Evolutionary conservation across 1,140 invertebrate genomes (phyloP).

Genomic region (Triops longicaudatus): DNA sequence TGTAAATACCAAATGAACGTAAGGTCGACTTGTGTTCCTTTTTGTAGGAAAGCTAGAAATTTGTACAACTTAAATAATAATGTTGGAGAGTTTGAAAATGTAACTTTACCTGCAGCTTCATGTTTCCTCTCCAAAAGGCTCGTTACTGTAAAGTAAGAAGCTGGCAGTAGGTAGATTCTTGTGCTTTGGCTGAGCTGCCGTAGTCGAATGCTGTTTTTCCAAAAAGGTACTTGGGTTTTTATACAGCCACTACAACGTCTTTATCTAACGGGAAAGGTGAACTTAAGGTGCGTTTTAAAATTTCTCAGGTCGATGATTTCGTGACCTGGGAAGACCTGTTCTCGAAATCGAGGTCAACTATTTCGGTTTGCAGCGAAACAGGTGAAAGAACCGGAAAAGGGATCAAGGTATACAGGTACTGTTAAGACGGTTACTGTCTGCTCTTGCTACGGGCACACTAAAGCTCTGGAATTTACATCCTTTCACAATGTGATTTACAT

Average conservation of each 20-base stretch:
- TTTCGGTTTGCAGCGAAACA: not conserved
- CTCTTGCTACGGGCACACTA: not conserved
- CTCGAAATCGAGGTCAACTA: not conserved
- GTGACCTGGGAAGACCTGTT: not conserved
- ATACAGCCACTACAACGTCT: not conserved
- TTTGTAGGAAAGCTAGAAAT: too few species aligned
- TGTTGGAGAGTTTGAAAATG: not conserved
- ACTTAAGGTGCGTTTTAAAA: not conserved
- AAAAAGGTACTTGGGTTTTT: not conserved
- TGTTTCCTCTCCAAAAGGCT: not conserved
- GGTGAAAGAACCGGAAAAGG: constrained; percentile 13
- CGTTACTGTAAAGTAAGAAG: not conserved
- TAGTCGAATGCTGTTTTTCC: not conserved
- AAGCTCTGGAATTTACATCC: not conserved
- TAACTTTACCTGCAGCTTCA: not conserved
- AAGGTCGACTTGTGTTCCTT: too few species aligned
- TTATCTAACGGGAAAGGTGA: not conserved
- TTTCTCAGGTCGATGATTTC: not conserved
- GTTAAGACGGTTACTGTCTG: not conserved
- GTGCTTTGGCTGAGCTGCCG: not conserved
- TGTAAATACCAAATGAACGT: too few species aligned
- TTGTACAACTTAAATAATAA: not conserved
- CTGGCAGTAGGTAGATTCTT: not conserved
- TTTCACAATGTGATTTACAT: too few species aligned
- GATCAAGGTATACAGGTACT: not conserved